Conservation (phyloP, 2,797 vertebrate genomes). For the Poecilia wingei region DNA sequence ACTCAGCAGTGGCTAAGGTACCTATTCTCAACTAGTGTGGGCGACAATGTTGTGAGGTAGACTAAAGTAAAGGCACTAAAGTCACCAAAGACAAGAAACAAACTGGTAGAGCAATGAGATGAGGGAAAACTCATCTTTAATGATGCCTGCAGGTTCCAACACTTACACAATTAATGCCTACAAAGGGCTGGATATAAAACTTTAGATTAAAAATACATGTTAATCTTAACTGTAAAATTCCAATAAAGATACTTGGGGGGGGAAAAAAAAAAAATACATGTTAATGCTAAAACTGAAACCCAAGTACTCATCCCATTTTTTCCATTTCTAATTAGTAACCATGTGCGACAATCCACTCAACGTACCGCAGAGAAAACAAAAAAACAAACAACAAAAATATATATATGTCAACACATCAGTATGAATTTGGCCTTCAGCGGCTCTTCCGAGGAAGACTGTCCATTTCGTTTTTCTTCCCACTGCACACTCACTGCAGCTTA, state of each 20-base stretch:
- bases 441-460: constrained; percentile 36
- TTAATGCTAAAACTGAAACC: neutral
- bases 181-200: neutral
- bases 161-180: neutral
- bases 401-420: neutral
- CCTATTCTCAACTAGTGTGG: neutral
- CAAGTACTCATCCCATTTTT: neutral
- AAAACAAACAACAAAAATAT: no score
- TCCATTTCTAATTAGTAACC: neutral
- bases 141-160: neutral
- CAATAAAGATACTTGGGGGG: no score
- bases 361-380: constrained; percentile 11
- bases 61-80: no score
- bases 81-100: neutral
- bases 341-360: neutral
- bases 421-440: constrained; percentile 27
- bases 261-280: neutral
- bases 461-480: constrained; percentile 41
- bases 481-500: constrained; percentile 33
- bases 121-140: neutral
- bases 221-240: neutral
- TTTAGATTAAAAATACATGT: neutral
- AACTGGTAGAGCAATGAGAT: neutral
- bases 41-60: neutral
- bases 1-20: neutral